Evolutionary conservation across 2,888 invertebrate genomes (phyloP).

Genomic region (Sarcophaga rosellei): DNA sequence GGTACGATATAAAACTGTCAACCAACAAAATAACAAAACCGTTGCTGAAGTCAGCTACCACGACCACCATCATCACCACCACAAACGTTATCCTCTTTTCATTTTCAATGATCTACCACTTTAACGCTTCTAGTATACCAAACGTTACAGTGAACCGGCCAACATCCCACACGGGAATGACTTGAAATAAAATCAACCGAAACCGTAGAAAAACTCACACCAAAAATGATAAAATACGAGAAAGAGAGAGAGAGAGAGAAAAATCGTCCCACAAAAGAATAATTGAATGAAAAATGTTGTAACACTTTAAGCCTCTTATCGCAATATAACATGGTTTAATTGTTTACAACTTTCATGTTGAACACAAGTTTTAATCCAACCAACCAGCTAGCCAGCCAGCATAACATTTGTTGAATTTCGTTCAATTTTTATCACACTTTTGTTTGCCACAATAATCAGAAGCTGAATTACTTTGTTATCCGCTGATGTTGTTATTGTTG

Average conservation of each 20-base stretch:
- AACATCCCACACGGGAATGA: neutral
- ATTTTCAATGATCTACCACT: neutral
- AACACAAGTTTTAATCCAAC: conserved; percentile 43
- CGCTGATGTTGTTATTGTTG: neutral
- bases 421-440: neutral
- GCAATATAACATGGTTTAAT: conserved; percentile 61
- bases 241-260: no score
- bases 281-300: conserved; percentile 49
- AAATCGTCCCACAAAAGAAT: conserved; percentile 26
- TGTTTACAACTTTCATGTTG: conserved; percentile 61
- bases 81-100: neutral
- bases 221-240: neutral
- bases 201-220: neutral
- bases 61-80: neutral
- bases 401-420: neutral
- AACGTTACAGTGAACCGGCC: neutral
- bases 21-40: neutral
- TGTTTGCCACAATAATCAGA: neutral
- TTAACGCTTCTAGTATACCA: neutral
- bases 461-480: neutral
- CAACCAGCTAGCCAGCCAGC: neutral
- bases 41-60: neutral
- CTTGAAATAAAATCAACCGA: conserved; percentile 20
- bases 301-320: conserved; percentile 68
- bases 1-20: conserved; percentile 1